Conservation (phyloP, 2,888 invertebrate genomes). For the Drosophila aldrichi region DNA sequence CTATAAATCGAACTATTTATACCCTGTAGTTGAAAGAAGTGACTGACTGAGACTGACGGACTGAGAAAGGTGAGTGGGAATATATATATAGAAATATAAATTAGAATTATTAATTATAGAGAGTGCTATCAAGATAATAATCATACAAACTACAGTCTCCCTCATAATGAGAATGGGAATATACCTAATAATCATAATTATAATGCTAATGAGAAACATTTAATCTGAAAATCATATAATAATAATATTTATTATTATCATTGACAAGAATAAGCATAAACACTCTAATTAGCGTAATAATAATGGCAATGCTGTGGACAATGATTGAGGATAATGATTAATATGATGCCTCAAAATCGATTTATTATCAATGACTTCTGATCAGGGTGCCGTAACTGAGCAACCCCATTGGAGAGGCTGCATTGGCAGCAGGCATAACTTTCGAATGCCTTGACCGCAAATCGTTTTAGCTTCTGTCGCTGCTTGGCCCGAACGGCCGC, state of each 20-base stretch:
- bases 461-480: slow-evolving; percentile 2
- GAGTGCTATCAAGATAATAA: no score
- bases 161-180: background rate
- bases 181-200: background rate
- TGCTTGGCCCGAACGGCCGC: background rate
- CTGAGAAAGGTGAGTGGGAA: background rate
- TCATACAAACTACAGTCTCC: no score
- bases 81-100: no score
- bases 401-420: background rate
- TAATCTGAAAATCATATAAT: no score
- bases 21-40: background rate
- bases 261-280: no score
- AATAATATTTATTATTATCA: no score
- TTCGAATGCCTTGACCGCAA: slow-evolving; percentile 4
- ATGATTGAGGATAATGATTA: no score
- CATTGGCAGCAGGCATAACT: background rate
- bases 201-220: no score
- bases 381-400: background rate
- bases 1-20: slow-evolving; percentile 44
- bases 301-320: no score
- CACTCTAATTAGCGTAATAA: no score
- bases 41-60: background rate
- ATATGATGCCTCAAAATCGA: background rate
- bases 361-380: background rate
- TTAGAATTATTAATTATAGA: no score